Evolutionary conservation across 2,797 vertebrate species (phyloP), one percentile per base, ranked within the genome.

Genomic region (Erpetoichthys calabaricus): DNA sequence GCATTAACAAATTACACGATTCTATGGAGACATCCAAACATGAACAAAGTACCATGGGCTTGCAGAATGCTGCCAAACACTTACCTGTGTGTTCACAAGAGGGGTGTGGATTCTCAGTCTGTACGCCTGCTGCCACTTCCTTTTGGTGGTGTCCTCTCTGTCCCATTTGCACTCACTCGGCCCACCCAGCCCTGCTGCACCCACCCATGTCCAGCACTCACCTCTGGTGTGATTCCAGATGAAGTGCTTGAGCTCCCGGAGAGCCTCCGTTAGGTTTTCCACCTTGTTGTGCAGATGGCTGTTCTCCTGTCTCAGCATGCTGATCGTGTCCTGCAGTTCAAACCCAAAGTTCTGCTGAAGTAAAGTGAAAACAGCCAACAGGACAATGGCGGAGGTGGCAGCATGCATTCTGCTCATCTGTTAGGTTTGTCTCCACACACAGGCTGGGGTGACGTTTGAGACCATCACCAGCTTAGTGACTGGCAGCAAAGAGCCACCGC

Each of bases 301-400:
- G 62, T 90, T 90, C 70, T 90, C 87, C 52, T 85, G 80, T 8
- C 87, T 86, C 60, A 89, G 73, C 1, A 74, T 64, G 8, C 86
- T 81, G 64, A 89, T 87, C 1, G 85, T 86, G 51, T 91, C 86
- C 71, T 89, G 85, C 1, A 90, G 78, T 47, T 89, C 85, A 60
- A 88, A 91, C 58, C 69, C 66, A 44, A 63, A 71, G 53, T 67
- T 59, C 3, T 54, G 44, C 45, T 6, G 46, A 42, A 64, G 64
- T 50, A 70, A 51, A 61, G 71, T 60, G 47, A 53, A 68, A 45
- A 69, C 58, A 3, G 67, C 56, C 61, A 65, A 68, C n/a, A 75
- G 7, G 42, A 61, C 25, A 1, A 63, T 9, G 3, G 61, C 42
- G 51, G 70, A 7, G 45, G 65, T 68, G 42, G 65, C 5, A 4